Evolutionary conservation across 2,888 invertebrate genomes (phyloP), one percentile per base, ranked within the genome.

Genomic region (Timandra comae): DNA sequence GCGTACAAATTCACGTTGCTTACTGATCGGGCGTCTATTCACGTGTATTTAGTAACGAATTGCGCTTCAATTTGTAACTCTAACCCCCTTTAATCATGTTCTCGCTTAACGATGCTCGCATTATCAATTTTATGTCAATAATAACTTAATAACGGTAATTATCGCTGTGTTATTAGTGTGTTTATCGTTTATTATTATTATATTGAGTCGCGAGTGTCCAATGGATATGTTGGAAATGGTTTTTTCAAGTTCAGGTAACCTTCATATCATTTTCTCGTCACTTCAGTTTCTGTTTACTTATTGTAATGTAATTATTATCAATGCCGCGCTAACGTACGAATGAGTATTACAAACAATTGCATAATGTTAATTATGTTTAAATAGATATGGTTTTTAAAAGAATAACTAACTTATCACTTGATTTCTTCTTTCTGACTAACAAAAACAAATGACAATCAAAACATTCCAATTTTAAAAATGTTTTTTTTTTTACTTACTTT

Each of bases 1-100:
- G 45, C 41, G 48, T 54, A 44, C 44, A 49, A 43, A 45, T 50
- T 52, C 31, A 33, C 36, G 30, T 38, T 43, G 41, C 12, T 31
- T 11, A 8, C 30, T 28, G 28, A 29, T 32, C 21, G 28, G 38
- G 43, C 29, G 24, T 5, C 23, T 36, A 30, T 39, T 43, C 34
- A 44, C 43, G 40, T 36, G 33, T 30, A 21, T 38, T 32, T n/a
- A 24, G 20, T 30, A 35, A 12, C 13, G n/a, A 33, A 38, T 25
- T 32, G 27, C 27, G 25, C 25, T 29, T 21, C 23, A 27, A 19
- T 27, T 12, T 12, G 11, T 16, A 5, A 16, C 6, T 16, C 3
- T 16, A 23, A 16, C 3, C 24, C 7, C n/a, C n/a, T n/a, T n/a
- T n/a, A n/a, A n/a, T n/a, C n/a, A n/a, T n/a, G n/a, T n/a, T n/a